Evolutionary conservation across 2,888 invertebrate genomes (phyloP), one percentile per base, ranked within the genome.

Genomic region (Cylloceria caligata): DNA sequence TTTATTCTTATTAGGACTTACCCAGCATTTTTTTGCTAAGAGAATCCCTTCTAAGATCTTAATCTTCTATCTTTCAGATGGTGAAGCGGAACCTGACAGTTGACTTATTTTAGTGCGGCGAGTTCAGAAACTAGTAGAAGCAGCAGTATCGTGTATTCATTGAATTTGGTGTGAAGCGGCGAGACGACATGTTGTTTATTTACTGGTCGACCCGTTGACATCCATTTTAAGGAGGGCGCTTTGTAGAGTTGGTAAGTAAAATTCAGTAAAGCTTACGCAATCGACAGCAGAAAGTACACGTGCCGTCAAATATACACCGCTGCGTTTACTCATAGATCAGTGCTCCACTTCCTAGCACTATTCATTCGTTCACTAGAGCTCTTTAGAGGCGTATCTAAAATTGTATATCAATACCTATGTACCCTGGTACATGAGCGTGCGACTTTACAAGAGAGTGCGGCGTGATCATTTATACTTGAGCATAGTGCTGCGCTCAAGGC

Each of bases 301-400:
- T 57, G 30, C 34, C 34, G n/a, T 34, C 9, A 9, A 11, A n/a
- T 57, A 30, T 5, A 57, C 3, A 30, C 27, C 7, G 57, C 13
- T 5, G n/a, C 4, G 19, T 21, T 49, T 21, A n/a, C 2, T 16
- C 30, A n/a, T 16, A 30, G 57, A n/a, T 4, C 30, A 5, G 49
- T 4, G 3, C 16, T 16, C 57, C 57, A 16, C 34, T 3, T 19
- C 30, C 16, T 1, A 57, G 3, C 7, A 1, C 6, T 7, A 57
- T 57, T 57, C 34, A 27, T 34, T 57, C 57, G 34, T 57, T 30
- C 7, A 30, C 30, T 5, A 34, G 57, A 34, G 16, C n/a, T 57
- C 57, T n/a, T 30, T 30, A 7, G n/a, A 16, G 0, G 6, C 30
- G 30, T 16, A 2, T 57, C 57, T 57, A 57, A 57, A 57, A 57